Percentiles rank a stretch among this genome's conserved stretches.
Conservation (phyloP, 2,113 vertebrate species). For the Chunga burmeisteri region DNA sequence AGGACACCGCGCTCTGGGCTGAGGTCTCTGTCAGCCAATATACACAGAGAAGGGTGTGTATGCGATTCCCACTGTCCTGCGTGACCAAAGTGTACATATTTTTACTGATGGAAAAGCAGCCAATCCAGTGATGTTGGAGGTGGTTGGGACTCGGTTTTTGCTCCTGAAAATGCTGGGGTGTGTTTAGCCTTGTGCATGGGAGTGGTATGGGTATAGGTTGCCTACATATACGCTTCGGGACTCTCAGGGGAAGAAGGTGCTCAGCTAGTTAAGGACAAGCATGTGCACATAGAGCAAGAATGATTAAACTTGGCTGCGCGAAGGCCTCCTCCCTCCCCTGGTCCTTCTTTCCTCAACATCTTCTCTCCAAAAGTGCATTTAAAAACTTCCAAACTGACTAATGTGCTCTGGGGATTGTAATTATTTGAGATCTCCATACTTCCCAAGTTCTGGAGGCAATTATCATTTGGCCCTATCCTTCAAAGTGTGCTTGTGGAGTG, state of each 20-base stretch:
- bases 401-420: conserved; percentile 29
- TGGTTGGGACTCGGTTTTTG: not conserved
- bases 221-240: not conserved
- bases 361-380: conserved; percentile 6
- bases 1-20: not conserved
- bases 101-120: not conserved
- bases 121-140: not conserved
- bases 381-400: conserved; percentile 38
- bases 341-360: not conserved
- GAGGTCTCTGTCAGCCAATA: not conserved
- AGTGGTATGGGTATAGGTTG: not conserved
- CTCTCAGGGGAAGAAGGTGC: not conserved
- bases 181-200: not conserved
- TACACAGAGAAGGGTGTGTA: not conserved
- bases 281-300: not conserved
- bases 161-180: not conserved
- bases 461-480: conserved; percentile 59
- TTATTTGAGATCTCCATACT: conserved; percentile 40
- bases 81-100: not conserved
- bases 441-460: conserved; percentile 56
- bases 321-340: not conserved
- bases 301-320: conserved; percentile 5
- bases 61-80: not conserved
- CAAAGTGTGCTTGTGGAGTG: conserved; percentile 25
- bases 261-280: not conserved